Evolutionary conservation across 1,140 invertebrate genomes (phyloP).

Genomic region (Camponotus vicinus): DNA sequence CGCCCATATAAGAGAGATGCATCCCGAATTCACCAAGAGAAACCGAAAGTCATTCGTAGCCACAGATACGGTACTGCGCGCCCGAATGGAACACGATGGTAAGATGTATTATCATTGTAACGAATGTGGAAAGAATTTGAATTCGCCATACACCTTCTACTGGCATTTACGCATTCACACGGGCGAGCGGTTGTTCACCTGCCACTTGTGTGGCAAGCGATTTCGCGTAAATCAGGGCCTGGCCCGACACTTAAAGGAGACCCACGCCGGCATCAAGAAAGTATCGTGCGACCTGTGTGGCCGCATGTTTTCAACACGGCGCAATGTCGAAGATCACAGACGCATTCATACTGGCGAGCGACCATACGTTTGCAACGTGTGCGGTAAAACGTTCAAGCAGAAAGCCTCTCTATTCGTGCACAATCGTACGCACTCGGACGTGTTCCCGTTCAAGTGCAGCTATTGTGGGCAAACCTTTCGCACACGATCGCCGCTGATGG

Average conservation of each 20-base stretch:
- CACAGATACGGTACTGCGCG: conserved; percentile 81
- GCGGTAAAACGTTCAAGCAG: conserved; percentile 87
- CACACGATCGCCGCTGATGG: conserved; percentile 86
- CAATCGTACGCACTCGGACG: conserved; percentile 86
- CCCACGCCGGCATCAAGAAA: conserved; percentile 88
- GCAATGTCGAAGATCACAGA: conserved; percentile 86
- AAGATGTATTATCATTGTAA: conserved; percentile 87
- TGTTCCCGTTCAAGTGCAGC: conserved; percentile 87
- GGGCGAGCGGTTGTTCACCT: conserved; percentile 91
- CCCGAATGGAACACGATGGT: conserved; percentile 84
- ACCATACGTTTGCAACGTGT: conserved; percentile 88
- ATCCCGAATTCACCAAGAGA: conserved; percentile 70
- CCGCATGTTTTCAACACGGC: conserved; percentile 86
- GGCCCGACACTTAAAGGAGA: conserved; percentile 88
- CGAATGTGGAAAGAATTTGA: conserved; percentile 88
- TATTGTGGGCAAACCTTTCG: conserved; percentile 89
- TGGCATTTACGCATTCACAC: conserved; percentile 90
- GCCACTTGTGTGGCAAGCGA: conserved; percentile 91
- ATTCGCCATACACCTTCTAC: conserved; percentile 88
- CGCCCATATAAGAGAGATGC: conserved; percentile 75
- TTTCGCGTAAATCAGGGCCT: conserved; percentile 89
- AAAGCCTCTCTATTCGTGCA: conserved; percentile 87
- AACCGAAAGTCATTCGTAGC: conserved; percentile 76
- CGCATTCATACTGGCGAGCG: conserved; percentile 89
- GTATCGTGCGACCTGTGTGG: conserved; percentile 87